Conservation (phyloP, 2,888 invertebrate species). For the Anthophora plumipes region DNA sequence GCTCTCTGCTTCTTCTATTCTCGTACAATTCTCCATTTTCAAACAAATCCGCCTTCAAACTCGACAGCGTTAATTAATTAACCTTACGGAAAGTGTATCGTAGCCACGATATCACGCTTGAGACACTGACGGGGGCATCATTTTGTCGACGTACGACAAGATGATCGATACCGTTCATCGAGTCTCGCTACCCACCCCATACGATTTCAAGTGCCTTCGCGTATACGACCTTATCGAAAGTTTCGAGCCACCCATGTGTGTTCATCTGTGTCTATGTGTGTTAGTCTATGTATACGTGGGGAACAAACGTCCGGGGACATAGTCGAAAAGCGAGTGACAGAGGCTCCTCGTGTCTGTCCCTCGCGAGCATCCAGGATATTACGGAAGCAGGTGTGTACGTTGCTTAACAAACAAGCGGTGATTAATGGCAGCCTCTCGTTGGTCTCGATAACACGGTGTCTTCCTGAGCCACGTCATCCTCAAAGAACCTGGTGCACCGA, state of each 20-base stretch:
- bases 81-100: slow-evolving; percentile 32
- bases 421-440: slow-evolving; percentile 80
- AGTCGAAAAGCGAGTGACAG: slow-evolving; percentile 53
- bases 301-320: slow-evolving; percentile 53
- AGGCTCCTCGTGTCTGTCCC: slow-evolving; percentile 47
- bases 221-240: slow-evolving; percentile 67
- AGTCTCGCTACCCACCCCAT: slow-evolving; percentile 23
- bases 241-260: slow-evolving; percentile 43
- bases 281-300: not conserved
- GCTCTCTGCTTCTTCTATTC: no score
- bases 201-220: slow-evolving; percentile 40
- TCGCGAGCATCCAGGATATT: slow-evolving; percentile 72
- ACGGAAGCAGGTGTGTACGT: slow-evolving; percentile 81
- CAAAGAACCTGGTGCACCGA: slow-evolving; percentile 69
- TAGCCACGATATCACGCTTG: slow-evolving; percentile 17
- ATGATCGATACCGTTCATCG: slow-evolving; percentile 57
- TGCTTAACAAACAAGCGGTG: slow-evolving; percentile 83
- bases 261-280: slow-evolving; percentile 10
- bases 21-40: no score
- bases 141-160: slow-evolving; percentile 44
- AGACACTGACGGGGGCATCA: slow-evolving; percentile 27
- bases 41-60: not conserved
- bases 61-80: slow-evolving; percentile 51
- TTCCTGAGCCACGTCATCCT: slow-evolving; percentile 73
- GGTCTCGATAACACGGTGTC: slow-evolving; percentile 79